Percentiles rank a stretch among this genome's conserved stretches.
Evolutionary conservation across 2,113 vertebrate species (phyloP).

Genomic region (Raphicerus campestris): DNA sequence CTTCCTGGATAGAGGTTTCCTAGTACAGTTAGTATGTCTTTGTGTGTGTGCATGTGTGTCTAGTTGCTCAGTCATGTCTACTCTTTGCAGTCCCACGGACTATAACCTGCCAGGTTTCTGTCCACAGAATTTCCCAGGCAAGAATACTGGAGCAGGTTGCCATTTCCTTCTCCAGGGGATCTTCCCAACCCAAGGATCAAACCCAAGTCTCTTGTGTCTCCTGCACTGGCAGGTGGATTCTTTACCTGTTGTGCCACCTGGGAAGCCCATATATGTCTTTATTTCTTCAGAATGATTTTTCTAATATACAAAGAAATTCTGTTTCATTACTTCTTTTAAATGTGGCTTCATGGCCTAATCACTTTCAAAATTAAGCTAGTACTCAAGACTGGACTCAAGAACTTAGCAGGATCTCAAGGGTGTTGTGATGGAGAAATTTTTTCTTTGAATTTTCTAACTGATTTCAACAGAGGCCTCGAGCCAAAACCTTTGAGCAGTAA

Average conservation of each 20-base stretch:
- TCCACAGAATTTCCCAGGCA: neutral
- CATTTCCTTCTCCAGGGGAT: neutral
- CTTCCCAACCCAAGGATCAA: neutral
- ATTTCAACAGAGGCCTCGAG: neutral
- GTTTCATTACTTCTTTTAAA: neutral
- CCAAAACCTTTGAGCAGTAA: neutral
- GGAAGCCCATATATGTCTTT: neutral
- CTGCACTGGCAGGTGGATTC: neutral
- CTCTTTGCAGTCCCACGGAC: neutral
- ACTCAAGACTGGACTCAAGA: neutral
- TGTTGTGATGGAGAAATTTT: neutral
- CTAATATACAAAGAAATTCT: neutral
- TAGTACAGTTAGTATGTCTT: neutral
- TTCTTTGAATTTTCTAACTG: constrained; percentile 2
- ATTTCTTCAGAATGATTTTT: neutral
- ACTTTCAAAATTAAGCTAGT: neutral
- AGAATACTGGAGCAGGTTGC: neutral
- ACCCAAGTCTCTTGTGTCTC: neutral
- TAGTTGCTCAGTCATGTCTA: neutral
- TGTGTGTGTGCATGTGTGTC: neutral
- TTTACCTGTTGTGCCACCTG: neutral
- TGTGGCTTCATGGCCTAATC: neutral
- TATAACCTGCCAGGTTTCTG: neutral
- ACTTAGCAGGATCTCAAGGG: neutral
- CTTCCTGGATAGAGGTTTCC: neutral